These are phyloP conservation scores for Neopipo cinnamomea DNA, from an alignment of 2,113 vertebrate species.

Conservation along the genomic window DNA sequence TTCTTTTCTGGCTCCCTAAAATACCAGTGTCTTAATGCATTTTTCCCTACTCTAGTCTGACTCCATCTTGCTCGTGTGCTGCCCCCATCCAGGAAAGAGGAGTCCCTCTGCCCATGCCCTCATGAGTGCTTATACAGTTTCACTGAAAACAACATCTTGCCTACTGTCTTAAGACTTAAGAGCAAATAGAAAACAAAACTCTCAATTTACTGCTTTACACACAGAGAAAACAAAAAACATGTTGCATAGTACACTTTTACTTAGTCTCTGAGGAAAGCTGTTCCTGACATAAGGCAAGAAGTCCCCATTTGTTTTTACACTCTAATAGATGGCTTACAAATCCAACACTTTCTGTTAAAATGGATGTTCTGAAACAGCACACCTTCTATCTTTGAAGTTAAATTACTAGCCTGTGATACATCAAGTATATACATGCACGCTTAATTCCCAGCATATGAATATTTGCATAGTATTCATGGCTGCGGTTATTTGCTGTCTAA, in stretches of 20 bases:
- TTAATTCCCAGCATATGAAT: background rate
- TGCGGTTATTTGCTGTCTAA: background rate
- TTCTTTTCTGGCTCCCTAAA: background rate
- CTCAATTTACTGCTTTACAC: background rate
- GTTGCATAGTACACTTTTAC: fast-evolving
- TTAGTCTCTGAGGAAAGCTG: background rate
- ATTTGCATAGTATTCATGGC: background rate
- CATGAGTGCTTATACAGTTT: background rate
- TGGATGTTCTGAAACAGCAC: background rate
- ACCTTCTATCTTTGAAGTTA: background rate
- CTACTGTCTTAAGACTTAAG: background rate
- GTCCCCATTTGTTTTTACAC: fast-evolving
- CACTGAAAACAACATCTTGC: background rate
- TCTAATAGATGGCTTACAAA: background rate
- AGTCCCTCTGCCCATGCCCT: background rate
- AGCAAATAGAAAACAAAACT: background rate
- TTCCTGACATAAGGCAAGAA: background rate
- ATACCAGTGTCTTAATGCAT: background rate
- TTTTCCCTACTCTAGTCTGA: background rate
- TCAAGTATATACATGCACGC: background rate
- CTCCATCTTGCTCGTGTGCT: background rate
- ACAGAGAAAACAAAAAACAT: background rate
- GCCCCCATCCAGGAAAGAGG: background rate
- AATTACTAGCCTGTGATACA: background rate
- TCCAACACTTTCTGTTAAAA: background rate